Conservation (phyloP, 2,797 vertebrate species). For the Mallotus villosus region DNA sequence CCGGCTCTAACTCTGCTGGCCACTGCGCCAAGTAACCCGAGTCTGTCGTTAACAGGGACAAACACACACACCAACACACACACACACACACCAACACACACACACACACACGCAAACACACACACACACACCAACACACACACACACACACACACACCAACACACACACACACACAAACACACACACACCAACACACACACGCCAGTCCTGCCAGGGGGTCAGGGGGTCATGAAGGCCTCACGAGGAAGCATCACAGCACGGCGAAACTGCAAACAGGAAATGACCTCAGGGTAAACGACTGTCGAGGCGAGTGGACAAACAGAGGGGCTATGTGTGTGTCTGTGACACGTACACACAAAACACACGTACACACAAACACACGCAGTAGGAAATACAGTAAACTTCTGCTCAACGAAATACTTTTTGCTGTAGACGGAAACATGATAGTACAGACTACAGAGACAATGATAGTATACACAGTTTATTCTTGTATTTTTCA, state of each 20-base stretch:
- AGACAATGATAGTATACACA: conserved; percentile 59
- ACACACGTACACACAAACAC: conserved; percentile 2
- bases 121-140: not conserved
- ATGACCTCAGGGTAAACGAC: no score
- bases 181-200: no score
- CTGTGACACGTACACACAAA: conserved; percentile 1
- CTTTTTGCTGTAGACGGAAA: not conserved
- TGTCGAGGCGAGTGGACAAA: no score
- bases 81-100: conserved; percentile 8
- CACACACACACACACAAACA: conserved; percentile 17
- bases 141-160: conserved; percentile 8
- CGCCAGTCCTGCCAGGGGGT: not conserved
- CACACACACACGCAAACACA: not conserved
- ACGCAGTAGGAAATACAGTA: not conserved
- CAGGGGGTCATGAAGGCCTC: no score
- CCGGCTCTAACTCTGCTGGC: conserved; percentile 45
- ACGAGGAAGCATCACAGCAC: no score
- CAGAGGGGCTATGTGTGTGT: no score
- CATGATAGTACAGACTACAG: conserved; percentile 1
- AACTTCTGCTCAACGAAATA: no score
- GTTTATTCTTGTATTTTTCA: conserved; percentile 72
- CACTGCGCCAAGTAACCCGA: conserved; percentile 54
- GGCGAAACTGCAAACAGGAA: no score
- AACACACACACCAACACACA: conserved; percentile 1
- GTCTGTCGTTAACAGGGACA: conserved; percentile 42